Base-by-base conservation (phyloP, 1,140 invertebrate species). In the Aphaenogaster ashmeadi region DNA sequence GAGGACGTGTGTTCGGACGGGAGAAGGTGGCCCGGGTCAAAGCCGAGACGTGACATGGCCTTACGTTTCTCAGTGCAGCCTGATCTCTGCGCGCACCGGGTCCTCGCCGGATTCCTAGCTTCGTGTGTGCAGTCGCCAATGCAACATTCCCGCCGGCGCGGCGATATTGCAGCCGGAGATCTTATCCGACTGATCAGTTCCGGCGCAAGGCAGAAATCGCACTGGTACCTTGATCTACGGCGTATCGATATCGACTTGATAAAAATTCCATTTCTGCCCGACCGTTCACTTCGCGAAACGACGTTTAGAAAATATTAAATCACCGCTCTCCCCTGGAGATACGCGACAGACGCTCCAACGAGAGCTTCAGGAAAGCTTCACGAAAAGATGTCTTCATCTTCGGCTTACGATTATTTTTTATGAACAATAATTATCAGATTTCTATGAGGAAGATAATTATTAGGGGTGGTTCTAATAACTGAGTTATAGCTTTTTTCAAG, bases 1-100 rank as follows among this genome's bases (percentile, higher is more conserved):
- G 88, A 87, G 88, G 88, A 92, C 88, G 90, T 91, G 89, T 91
- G 86, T 88, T 75, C 77, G 41, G 21, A 71, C 64, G 62, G 72
- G 71, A 85, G 71, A 71, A 83, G 67, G 84, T 69, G 66, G 44
- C 50, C 50, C 52, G 36, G 89, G 83, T 91, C 89, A 87, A 86
- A 91, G 77, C 56, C 52, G 84, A 90, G 71, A 91, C 87, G 89
- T 91, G 89, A 88, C 89, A 58, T 75, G 81, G 44, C 27, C 52
- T 85, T 86, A 85, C 80, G 62, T 88, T 88, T 58, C 44, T 58
- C 58, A n/a, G 50, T 21, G 80, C 50, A 11, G 36, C 54, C 9
- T 8, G 71, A 64, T 84, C 62, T n/a, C 18, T 27, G 74, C 18
- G 33, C n/a, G 18, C 18, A 27, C 52, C 54, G 11, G 27, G 41